phyloP scores from a whole-genome alignment of 2,113 vertebrate genomes.

The Semnornis frantzii region DNA sequence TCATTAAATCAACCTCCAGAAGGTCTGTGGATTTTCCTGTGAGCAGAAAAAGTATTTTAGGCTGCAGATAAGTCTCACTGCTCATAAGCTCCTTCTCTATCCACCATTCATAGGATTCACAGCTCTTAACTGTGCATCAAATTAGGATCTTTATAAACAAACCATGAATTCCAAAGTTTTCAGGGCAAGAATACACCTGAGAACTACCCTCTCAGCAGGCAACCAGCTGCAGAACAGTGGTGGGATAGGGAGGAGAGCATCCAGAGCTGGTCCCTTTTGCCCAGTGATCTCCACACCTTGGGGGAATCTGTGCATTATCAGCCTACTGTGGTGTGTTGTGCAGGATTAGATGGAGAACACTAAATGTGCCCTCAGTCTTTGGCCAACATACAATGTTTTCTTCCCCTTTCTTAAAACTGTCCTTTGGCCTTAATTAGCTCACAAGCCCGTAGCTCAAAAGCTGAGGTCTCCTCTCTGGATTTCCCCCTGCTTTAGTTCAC shows the following conservation, averaged over 20 bases:
- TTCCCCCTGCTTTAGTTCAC: slow-evolving; percentile 25
- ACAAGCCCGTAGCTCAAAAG: slow-evolving; percentile 18
- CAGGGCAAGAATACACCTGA: neutral
- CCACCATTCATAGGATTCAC: neutral
- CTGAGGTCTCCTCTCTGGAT: slow-evolving; percentile 20
- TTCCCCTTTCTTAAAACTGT: slow-evolving; percentile 12
- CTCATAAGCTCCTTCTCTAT: neutral
- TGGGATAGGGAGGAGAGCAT: neutral
- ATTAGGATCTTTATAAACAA: neutral
- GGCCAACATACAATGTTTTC: neutral
- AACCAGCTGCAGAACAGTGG: neutral
- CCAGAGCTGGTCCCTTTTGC: neutral
- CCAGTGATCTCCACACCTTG: neutral
- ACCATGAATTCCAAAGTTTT: neutral
- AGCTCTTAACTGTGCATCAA: neutral
- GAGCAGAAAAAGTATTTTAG: neutral
- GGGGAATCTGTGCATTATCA: neutral
- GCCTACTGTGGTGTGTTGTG: neutral
- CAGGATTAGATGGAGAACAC: neutral
- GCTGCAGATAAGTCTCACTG: neutral
- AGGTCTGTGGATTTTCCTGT: neutral
- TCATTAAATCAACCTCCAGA: neutral
- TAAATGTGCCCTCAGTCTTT: neutral
- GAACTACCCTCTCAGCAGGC: neutral
- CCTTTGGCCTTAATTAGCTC: slow-evolving; percentile 31